Conservation (phyloP, 2,888 invertebrate genomes). For the Drosophila mettleri region DNA sequence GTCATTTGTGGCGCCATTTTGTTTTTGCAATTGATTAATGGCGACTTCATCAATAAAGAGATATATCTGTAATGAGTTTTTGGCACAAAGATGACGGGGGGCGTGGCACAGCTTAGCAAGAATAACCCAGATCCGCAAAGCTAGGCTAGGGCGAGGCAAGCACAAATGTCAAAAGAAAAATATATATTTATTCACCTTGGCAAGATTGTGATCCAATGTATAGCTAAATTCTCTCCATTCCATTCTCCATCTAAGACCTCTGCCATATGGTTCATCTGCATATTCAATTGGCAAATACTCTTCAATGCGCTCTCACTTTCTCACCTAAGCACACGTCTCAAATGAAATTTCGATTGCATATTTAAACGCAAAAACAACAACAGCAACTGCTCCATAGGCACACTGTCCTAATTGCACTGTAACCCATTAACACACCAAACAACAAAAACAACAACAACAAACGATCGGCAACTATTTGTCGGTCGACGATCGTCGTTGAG, state of each 20-base stretch:
- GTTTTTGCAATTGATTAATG: slow-evolving; percentile 70
- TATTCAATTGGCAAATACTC: not conserved
- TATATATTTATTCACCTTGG: no score
- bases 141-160: not conserved
- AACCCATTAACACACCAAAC: slow-evolving; percentile 72
- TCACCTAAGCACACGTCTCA: slow-evolving; percentile 1
- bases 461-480: slow-evolving; percentile 60
- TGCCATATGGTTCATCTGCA: no score
- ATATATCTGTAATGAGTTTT: slow-evolving; percentile 48
- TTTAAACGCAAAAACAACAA: slow-evolving; percentile 11
- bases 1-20: slow-evolving; percentile 74
- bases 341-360: slow-evolving; percentile 53
- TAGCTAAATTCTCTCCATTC: no score
- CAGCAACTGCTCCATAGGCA: slow-evolving; percentile 28
- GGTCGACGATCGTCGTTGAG: slow-evolving; percentile 51
- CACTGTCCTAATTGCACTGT: slow-evolving; percentile 77
- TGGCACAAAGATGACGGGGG: slow-evolving; percentile 18
- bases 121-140: slow-evolving; percentile 2
- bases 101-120: slow-evolving; percentile 12
- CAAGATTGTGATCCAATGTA: no score
- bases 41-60: slow-evolving; percentile 43
- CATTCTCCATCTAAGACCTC: not conserved
- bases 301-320: slow-evolving; percentile 24
- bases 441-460: slow-evolving; percentile 21
- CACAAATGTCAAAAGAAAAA: no score